Evolutionary conservation across 2,888 invertebrate genomes (phyloP).

Genomic region (Drosophila antonietae): DNA sequence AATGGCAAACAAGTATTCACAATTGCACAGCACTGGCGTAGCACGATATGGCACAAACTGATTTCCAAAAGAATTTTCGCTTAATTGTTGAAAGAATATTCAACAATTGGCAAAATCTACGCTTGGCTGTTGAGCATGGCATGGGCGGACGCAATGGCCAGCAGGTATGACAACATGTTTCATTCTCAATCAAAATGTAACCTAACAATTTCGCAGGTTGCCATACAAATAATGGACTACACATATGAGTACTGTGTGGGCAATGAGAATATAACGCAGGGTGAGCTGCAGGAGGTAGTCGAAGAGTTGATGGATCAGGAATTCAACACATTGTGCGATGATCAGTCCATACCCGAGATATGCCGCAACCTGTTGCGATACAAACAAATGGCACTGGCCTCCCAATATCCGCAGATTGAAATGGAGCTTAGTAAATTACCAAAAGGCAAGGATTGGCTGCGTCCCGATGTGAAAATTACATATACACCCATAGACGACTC

Average conservation of each 20-base stretch:
- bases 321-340: constrained; percentile 90
- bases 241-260: constrained; percentile 88
- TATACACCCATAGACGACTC: constrained; percentile 75
- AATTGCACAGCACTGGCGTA: constrained; percentile 44
- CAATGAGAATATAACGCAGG: constrained; percentile 86
- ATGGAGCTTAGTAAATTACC: constrained; percentile 87
- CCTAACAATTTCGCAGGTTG: constrained; percentile 85
- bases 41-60: constrained; percentile 69
- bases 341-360: constrained; percentile 89
- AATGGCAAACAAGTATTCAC: constrained; percentile 27
- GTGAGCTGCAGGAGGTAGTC: constrained; percentile 87
- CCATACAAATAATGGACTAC: constrained; percentile 88
- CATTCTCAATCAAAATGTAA: constrained; percentile 42
- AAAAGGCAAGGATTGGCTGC: constrained; percentile 87
- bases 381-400: constrained; percentile 86
- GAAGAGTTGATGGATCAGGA: constrained; percentile 91
- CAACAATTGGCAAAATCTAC: constrained; percentile 90
- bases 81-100: constrained; percentile 88
- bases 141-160: constrained; percentile 90
- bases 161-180: constrained; percentile 85
- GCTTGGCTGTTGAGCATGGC: constrained; percentile 90
- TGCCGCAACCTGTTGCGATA: constrained; percentile 86
- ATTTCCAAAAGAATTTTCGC: constrained; percentile 85
- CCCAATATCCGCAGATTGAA: constrained; percentile 86
- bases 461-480: constrained; percentile 85